Base-by-base conservation (phyloP, 1,140 invertebrate species). In the Platyscapa corneri region DNA sequence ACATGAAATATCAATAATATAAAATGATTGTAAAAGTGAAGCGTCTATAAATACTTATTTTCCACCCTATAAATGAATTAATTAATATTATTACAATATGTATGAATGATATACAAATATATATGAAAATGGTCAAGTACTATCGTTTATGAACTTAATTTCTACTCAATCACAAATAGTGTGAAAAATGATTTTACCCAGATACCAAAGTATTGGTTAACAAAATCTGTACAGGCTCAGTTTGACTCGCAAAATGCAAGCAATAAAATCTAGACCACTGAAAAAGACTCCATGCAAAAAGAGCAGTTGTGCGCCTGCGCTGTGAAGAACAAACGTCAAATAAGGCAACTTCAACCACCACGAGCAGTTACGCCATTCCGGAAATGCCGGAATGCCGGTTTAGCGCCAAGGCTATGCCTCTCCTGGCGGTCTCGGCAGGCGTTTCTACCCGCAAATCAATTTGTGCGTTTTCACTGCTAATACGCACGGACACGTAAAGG, bases 331-430 rank as follows among this genome's bases (percentile, higher is more conserved):
- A 70, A 70, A 37, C 67, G 34, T 70, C 67, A 37, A 70, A 42
- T 42, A 42, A 74, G 70, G 37, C 37, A 42, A 74, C 18, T 74
- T 14, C 37, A 27, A 0, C 39, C 70, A 42, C 70, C 37, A n/a
- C 27, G 83, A 84, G 81, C 84, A 84, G 87, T 88, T 87, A 88
- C 88, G 88, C 88, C 88, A 89, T 90, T 90, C 90, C 90, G 90
- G 90, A 91, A 91, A 91, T 87, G 88, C 87, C 80, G 90, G 90
- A 91, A 90, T 91, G 90, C 87, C 87, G 87, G 23, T 42, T 81
- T 85, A 88, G 90, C 89, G 88, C 89, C 89, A 89, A 88, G 78
- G 79, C 83, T 85, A 84, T 85, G 74, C 27, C 27, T 32, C 6
- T 39, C 20, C n/a, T 37, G 32, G 16, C 7, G 37, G 23, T 37